Base-by-base conservation (phyloP, 2,888 invertebrate genomes). In the Eristalis tenax region DNA sequence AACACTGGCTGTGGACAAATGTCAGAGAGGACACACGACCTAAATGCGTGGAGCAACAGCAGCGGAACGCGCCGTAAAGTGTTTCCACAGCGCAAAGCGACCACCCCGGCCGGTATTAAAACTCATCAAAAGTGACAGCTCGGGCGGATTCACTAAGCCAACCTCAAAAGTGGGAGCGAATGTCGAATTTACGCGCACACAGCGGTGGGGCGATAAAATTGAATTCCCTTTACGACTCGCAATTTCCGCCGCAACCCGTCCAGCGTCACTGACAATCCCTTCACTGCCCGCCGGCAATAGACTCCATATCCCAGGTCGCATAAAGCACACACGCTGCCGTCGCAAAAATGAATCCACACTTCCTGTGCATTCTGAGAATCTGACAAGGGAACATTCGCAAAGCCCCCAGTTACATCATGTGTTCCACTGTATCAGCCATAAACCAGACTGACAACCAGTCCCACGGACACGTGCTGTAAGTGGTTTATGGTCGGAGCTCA, bases 351-450 rank as follows among this genome's bases (percentile, higher is more conserved):
- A 50, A 18, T 50, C 50, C 50, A 18, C 50, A 8, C 50, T 50
- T 35, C 22, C 64, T 35, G 28, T 64, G 11, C 32, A 22, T 13
- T 43, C 43, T 10, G n/a, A 50, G 68, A 68, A 68, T 57, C 57
- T 38, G 59, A 65, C 35, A 59, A 38, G 50, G 26, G 11, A 79
- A 32, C 65, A 22, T 66, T 66, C 43, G 71, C 71, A 66, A 71
- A 38, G 77, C 71, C 71, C 77, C 71, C 71, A 66, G 77, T 77
- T 83, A 83, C 76, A 77, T 83, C 77, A 83, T 61, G 38, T 32
- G 23, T 69, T 69, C 77, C 66, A 65, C 59, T 56, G 57, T 56
- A 66, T 50, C 50, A 18, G 38, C 40, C 65, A 76, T 77, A 61
- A 71, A 83, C 43, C 66, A 75, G 40, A 66, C 66, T 66, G 66